phyloP scores from a whole-genome alignment of 2,113 vertebrate species.

The Pollimyrus isidori region DNA sequence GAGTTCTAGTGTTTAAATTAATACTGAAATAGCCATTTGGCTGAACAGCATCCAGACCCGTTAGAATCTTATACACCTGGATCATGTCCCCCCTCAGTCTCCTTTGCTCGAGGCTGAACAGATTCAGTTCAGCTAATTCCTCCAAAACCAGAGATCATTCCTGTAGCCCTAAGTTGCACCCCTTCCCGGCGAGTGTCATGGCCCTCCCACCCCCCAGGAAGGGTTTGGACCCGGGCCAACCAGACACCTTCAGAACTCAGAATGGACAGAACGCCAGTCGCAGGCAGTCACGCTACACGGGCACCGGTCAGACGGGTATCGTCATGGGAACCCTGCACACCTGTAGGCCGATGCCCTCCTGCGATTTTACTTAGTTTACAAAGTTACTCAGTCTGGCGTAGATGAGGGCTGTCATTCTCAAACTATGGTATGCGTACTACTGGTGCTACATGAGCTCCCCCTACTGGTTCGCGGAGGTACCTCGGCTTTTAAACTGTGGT shows the following conservation, averaged over 20 bases:
- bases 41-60: too few relatives aligned
- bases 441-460: neutral
- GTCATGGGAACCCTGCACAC: neutral
- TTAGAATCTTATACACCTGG: too few relatives aligned
- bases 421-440: neutral
- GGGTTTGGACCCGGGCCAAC: neutral
- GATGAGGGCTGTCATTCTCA: neutral
- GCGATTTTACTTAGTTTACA: neutral
- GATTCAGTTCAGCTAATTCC: too few relatives aligned
- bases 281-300: neutral
- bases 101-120: too few relatives aligned
- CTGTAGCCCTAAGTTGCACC: too few relatives aligned
- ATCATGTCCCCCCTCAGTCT: too few relatives aligned
- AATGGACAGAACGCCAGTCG: neutral
- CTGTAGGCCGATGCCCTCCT: neutral
- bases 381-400: neutral
- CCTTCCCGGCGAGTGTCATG: neutral
- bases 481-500: neutral
- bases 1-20: too few relatives aligned
- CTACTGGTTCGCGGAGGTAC: neutral
- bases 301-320: neutral
- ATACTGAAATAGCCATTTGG: too few relatives aligned
- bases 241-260: neutral
- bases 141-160: too few relatives aligned
- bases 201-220: neutral